Evolutionary conservation across 2,888 invertebrate species (phyloP).

Genomic region (Andrena marginata): DNA sequence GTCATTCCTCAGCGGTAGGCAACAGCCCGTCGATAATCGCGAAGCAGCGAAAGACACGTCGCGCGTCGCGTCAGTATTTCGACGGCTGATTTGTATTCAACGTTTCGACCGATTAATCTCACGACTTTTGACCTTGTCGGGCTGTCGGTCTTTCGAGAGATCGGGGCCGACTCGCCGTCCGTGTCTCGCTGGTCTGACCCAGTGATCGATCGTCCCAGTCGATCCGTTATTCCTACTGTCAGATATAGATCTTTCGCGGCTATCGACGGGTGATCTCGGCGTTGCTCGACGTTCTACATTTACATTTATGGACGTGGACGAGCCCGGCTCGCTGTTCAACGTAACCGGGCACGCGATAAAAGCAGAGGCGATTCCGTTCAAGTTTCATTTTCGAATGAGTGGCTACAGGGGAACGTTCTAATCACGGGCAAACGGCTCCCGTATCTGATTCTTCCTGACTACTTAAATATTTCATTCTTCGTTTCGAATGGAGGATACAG

Average conservation of each 20-base stretch:
- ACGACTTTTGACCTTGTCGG: constrained; percentile 75
- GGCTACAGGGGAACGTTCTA: background rate
- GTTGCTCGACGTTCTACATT: constrained; percentile 33
- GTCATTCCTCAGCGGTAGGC: background rate
- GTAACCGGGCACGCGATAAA: background rate
- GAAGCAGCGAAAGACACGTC: constrained; percentile 46
- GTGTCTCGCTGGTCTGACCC: constrained; percentile 59
- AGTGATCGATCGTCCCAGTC: constrained; percentile 73
- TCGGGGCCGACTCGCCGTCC: constrained; percentile 58
- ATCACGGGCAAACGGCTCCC: background rate
- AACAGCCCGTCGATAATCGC: background rate
- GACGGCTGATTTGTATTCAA: constrained; percentile 72
- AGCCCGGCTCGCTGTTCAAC: background rate
- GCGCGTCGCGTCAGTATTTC: constrained; percentile 27
- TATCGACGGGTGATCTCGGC: constrained; percentile 40
- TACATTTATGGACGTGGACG: constrained; percentile 5
- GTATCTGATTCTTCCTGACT: background rate
- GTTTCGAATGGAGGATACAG: background rate
- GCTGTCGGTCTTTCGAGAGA: constrained; percentile 70
- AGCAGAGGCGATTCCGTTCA: background rate
- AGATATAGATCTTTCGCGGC: constrained; percentile 55
- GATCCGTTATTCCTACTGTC: constrained; percentile 53
- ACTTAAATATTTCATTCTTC: constrained; percentile 14
- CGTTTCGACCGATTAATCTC: constrained; percentile 74
- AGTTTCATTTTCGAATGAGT: constrained; percentile 3